These are phyloP conservation scores for Leptosomus discolor DNA, from an alignment of 2,113 vertebrate genomes.

Conservation along the genomic window DNA sequence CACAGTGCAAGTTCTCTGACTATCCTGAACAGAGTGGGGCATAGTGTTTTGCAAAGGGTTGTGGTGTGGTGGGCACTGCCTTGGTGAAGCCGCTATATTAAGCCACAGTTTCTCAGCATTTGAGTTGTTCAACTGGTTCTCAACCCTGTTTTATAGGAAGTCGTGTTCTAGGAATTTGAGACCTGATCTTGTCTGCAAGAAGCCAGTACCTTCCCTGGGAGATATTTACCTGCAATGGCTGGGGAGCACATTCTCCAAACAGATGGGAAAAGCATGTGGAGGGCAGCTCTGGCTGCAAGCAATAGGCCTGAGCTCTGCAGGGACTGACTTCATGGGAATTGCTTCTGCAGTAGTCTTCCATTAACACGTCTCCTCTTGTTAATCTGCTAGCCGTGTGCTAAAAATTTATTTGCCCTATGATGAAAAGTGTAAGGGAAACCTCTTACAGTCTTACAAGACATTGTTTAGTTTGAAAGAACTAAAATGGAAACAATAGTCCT, in stretches of 20 bases:
- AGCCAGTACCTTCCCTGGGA: background rate
- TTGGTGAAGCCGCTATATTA: background rate
- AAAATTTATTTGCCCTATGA: background rate
- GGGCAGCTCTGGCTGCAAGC: background rate
- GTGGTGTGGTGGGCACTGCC: background rate
- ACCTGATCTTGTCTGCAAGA: background rate
- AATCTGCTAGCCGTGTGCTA: too few species aligned
- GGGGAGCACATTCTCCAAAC: background rate
- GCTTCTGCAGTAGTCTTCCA: background rate
- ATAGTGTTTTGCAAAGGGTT: background rate
- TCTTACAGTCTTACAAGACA: background rate
- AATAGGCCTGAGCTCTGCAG: background rate
- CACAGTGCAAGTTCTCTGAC: background rate
- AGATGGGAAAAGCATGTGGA: background rate
- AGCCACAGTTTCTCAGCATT: background rate
- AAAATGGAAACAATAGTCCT: rapidly evolving
- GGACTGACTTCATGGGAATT: background rate
- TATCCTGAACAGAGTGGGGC: too few species aligned
- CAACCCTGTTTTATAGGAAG: background rate
- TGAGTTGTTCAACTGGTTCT: background rate
- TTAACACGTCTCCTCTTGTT: background rate
- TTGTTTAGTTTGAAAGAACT: background rate
- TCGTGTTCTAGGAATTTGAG: background rate
- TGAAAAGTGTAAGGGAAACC: background rate
- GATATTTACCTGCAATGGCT: background rate